phyloP scores from a whole-genome alignment of 1,140 invertebrate species.

The Scaptomyza montana region DNA sequence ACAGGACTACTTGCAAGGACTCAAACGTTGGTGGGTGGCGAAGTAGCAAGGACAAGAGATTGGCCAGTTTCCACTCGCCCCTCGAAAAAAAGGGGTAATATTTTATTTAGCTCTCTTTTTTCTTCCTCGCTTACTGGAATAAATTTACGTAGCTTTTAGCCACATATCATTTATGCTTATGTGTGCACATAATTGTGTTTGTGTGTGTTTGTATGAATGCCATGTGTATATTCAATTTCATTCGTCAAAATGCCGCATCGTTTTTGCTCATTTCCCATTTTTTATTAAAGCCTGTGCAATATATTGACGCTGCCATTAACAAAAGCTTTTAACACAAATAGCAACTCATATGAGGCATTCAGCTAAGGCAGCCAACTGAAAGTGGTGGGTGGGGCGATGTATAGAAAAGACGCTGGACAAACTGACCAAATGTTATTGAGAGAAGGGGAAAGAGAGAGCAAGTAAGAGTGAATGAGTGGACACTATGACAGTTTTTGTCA shows the following conservation, averaged over 20 bases:
- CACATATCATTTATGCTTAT: constrained; percentile 30
- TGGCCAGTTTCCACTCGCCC: constrained; percentile 1
- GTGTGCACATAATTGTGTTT: neutral
- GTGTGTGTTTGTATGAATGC: constrained; percentile 49
- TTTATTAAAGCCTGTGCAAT: constrained; percentile 61
- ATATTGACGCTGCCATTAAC: constrained; percentile 76
- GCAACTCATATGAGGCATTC: constrained; percentile 55
- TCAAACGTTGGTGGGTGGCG: constrained; percentile 19
- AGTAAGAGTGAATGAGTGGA: constrained; percentile 23
- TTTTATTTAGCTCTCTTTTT: constrained; percentile 27
- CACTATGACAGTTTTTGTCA: constrained; percentile 77
- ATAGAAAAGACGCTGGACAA: constrained; percentile 6
- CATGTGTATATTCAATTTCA: constrained; percentile 59
- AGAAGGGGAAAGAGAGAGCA: constrained; percentile 14
- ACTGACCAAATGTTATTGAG: constrained; percentile 41
- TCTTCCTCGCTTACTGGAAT: constrained; percentile 35
- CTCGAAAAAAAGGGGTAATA: constrained; percentile 58
- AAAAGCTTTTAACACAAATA: constrained; percentile 77
- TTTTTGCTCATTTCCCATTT: constrained; percentile 44
- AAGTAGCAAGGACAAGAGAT: neutral
- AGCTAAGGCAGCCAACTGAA: constrained; percentile 20
- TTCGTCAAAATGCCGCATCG: constrained; percentile 33
- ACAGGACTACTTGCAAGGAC: constrained; percentile 5
- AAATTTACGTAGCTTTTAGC: constrained; percentile 69
- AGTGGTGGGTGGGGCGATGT: neutral